Base-by-base conservation (phyloP, 2,797 vertebrate species). In the Halcyon badia region DNA sequence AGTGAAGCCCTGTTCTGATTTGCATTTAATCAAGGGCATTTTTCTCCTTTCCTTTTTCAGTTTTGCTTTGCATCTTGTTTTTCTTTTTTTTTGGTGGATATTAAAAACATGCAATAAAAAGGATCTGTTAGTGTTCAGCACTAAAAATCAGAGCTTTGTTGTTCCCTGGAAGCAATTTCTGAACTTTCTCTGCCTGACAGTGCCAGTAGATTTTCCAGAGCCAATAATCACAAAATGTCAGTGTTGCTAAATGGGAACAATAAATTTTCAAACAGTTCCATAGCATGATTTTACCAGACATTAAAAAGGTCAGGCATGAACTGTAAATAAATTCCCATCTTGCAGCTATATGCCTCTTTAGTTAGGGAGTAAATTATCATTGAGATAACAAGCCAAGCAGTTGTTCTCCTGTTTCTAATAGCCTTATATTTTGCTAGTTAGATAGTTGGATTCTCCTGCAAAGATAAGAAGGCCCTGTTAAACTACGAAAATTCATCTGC, bases 141-240 rank as follows among this genome's bases (percentile, higher is more conserved):
- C 72, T 86, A 35, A 95, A 97, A 95, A 86, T 86, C 65, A 81
- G 54, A 48, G 46, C 10, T 66, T 48, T 93, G 77, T 84, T 94
- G 39, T 77, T 95, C 64, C 75, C 56, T 83, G 70, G 79, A 80
- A 76, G 81, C 83, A 71, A 60, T 89, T 90, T 91, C 31, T 94
- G 91, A 95, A 90, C 18, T 91, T 93, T 94, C 46, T 96, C 48
- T 89, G 83, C 44, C 78, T 91, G 82, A 90, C 33, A 65, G 69
- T 72, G 68, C 69, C 93, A 83, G 77, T 69, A 88, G 82, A 56
- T 73, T 90, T 92, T 96, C 83, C 61, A 91, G 65, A 94, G 81
- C 83, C 61, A 89, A 82, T 86, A 96, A 78, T 95, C 77, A 95
- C 86, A 91, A 97, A 97, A 97, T 95, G 90, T 91, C 96, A 93